Conservation (phyloP, 1,140 invertebrate species). For the Drosophila sp. region DNA sequence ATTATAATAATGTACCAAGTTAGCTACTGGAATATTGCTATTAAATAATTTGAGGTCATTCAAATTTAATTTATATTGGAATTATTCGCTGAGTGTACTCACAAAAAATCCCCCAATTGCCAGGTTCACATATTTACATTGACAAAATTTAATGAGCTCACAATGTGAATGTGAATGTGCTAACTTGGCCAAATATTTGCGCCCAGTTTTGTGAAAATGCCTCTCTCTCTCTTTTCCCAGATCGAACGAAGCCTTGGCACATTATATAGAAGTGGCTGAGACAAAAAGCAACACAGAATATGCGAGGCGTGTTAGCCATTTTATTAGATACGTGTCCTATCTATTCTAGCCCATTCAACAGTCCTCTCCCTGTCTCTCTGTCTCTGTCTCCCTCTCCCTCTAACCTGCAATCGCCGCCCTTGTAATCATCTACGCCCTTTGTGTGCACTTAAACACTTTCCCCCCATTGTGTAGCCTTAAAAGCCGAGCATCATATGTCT, state of each 20-base stretch:
- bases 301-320: conserved; percentile 63
- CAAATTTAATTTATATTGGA: no score
- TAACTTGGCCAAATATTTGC: conserved; percentile 68
- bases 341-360: conserved; percentile 43
- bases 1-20: no score
- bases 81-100: no score
- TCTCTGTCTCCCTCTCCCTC: not conserved
- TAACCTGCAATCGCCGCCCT: not conserved
- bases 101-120: no score
- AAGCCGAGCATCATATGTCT: not conserved
- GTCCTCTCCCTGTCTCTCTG: not conserved
- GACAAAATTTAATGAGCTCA: conserved; percentile 80
- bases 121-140: conserved; percentile 65
- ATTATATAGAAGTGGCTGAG: conserved; percentile 29
- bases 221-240: conserved; percentile 8
- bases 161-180: conserved; percentile 53
- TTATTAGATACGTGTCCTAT: conserved; percentile 81
- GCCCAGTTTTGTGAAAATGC: not conserved
- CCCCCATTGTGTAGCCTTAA: not conserved
- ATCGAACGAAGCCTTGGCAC: conserved; percentile 54
- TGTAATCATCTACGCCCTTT: conserved; percentile 16
- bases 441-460: conserved; percentile 46
- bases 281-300: not conserved
- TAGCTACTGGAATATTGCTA: no score
- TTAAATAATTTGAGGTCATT: no score